Evolutionary conservation across 1,140 invertebrate species (phyloP).

Genomic region (Chironomus striatipennis): DNA sequence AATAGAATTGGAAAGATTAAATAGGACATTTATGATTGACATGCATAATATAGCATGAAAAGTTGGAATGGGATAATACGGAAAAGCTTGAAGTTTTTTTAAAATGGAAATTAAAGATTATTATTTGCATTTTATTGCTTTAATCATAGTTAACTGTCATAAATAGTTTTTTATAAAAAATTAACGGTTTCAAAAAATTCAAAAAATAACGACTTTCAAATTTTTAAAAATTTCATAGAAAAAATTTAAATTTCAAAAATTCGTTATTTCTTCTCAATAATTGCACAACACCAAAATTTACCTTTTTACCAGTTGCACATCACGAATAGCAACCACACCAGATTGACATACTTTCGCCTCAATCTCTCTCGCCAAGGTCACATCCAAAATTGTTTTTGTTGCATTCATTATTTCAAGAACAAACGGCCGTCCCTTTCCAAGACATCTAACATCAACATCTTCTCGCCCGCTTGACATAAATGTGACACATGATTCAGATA

Average conservation of each 20-base stretch:
- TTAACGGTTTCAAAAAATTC: not conserved
- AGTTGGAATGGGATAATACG: not conserved
- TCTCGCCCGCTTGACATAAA: slow-evolving; percentile 89
- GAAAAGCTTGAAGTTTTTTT: no score
- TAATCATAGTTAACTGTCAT: no score
- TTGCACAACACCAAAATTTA: slow-evolving; percentile 54
- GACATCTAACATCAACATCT: slow-evolving; percentile 80
- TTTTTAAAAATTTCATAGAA: not conserved
- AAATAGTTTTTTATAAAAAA: not conserved
- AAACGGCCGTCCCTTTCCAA: slow-evolving; percentile 82
- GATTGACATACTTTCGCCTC: slow-evolving; percentile 53
- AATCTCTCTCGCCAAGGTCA: slow-evolving; percentile 37
- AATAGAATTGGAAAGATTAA: not conserved
- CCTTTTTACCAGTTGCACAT: slow-evolving; percentile 56
- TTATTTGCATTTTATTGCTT: no score
- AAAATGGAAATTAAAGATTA: no score
- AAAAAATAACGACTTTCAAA: not conserved
- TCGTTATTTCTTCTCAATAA: slow-evolving; percentile 45
- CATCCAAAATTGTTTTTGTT: slow-evolving; percentile 45
- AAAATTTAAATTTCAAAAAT: not conserved
- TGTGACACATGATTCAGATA: slow-evolving; percentile 41
- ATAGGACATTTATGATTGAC: not conserved
- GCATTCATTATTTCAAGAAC: slow-evolving; percentile 72
- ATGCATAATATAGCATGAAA: not conserved
- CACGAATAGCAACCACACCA: slow-evolving; percentile 51